phyloP scores from a whole-genome alignment of 2,888 invertebrate genomes.

The Amphipyra tragopoginis region DNA sequence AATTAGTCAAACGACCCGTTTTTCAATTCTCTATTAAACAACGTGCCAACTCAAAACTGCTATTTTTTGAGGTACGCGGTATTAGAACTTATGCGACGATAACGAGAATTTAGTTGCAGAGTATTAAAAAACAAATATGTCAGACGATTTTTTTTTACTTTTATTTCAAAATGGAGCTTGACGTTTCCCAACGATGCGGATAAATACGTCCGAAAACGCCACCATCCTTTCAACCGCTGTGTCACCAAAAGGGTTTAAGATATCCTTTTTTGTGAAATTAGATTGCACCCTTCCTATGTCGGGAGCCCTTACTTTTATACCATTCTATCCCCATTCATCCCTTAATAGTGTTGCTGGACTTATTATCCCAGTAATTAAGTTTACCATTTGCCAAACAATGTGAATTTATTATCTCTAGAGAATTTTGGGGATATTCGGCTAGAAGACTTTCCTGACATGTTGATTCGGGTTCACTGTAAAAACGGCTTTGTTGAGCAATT shows the following conservation, averaged over 20 bases:
- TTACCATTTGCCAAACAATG: constrained; percentile 66
- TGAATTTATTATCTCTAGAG: constrained; percentile 51
- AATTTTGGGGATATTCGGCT: constrained; percentile 35
- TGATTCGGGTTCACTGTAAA: constrained; percentile 46
- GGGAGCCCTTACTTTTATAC: constrained; percentile 73
- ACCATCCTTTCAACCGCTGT: constrained; percentile 58
- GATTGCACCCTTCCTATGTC: constrained; percentile 80
- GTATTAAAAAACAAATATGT: too few relatives aligned
- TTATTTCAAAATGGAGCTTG: too few relatives aligned
- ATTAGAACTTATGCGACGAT: too few relatives aligned
- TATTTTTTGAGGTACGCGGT: too few relatives aligned
- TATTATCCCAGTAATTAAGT: constrained; percentile 76
- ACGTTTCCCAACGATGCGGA: too few relatives aligned
- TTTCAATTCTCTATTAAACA: too few relatives aligned
- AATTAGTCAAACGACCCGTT: too few relatives aligned
- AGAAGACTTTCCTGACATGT: constrained; percentile 27
- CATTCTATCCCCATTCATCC: constrained; percentile 66
- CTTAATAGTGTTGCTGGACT: constrained; percentile 70
- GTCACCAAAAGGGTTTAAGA: constrained; percentile 72
- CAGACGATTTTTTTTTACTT: too few relatives aligned
- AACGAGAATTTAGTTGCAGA: too few relatives aligned
- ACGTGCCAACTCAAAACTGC: too few relatives aligned
- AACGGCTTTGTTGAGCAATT: constrained; percentile 28
- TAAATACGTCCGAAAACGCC: not conserved
- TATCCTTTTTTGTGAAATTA: constrained; percentile 84